Evolutionary conservation across 2,888 invertebrate genomes (phyloP).

Genomic region (Agonopterix alstromeriana): DNA sequence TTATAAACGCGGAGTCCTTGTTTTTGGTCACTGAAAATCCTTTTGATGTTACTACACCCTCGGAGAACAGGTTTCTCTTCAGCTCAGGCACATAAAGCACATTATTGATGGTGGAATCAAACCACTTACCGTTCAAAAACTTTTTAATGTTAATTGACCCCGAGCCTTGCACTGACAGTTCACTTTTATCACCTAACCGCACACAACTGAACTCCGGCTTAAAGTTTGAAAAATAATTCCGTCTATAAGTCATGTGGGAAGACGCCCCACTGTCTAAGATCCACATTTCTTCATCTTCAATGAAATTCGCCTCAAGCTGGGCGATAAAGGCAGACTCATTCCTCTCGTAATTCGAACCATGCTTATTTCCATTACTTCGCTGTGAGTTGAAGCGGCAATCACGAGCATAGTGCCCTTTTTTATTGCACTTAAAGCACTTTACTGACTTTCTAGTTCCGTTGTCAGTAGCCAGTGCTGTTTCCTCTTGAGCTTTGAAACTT

Average conservation of each 20-base stretch:
- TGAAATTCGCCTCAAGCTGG: neutral
- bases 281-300: neutral
- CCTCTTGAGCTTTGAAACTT: neutral
- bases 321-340: neutral
- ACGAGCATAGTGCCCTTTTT: neutral
- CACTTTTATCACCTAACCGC: neutral
- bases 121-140: conserved; percentile 1
- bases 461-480: conserved; percentile 1
- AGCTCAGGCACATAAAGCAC: conserved; percentile 3
- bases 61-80: conserved; percentile 1
- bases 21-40: neutral
- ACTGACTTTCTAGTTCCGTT: neutral
- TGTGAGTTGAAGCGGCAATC: neutral
- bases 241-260: neutral
- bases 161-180: neutral
- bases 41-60: neutral
- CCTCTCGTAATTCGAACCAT: neutral
- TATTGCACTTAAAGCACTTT: conserved; percentile 4
- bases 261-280: conserved; percentile 2
- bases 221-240: neutral
- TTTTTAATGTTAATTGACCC: neutral
- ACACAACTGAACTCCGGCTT: neutral
- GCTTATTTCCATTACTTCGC: neutral
- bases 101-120: conserved; percentile 2
- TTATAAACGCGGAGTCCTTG: neutral